Conservation (phyloP, 2,113 vertebrate species). For the Philantomba maxwellii region DNA sequence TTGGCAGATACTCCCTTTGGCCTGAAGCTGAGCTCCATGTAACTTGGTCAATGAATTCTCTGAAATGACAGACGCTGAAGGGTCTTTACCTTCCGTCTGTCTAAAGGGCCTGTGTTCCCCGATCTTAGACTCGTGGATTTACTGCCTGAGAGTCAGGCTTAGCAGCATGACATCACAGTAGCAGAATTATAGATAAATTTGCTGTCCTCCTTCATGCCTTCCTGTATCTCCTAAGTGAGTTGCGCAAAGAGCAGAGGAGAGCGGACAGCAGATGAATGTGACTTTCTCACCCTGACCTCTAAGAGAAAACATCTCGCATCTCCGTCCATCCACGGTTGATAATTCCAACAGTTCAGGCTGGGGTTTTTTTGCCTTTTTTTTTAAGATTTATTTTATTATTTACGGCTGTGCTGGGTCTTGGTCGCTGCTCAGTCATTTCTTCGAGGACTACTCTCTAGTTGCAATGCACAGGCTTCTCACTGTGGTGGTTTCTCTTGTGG, state of each 20-base stretch:
- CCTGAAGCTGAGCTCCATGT: background rate
- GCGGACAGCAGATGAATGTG: rapidly evolving
- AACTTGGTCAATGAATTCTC: constrained; percentile 32
- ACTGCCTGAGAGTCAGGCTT: background rate
- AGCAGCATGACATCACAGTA: background rate
- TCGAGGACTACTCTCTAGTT: background rate
- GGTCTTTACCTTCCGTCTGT: background rate
- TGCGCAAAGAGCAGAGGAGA: background rate
- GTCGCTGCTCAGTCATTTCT: background rate
- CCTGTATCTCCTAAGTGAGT: background rate
- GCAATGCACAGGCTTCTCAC: rapidly evolving
- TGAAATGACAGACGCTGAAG: background rate
- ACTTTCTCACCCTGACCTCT: background rate
- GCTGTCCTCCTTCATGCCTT: background rate
- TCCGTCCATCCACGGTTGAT: background rate
- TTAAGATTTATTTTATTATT: background rate
- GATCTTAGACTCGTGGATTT: background rate
- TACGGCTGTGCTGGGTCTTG: background rate
- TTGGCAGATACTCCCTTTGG: background rate
- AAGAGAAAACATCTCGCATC: background rate
- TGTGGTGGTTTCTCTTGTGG: background rate
- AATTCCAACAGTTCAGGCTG: background rate
- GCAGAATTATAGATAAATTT: background rate
- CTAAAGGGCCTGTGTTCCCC: background rate
- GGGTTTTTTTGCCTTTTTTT: background rate